phyloP scores from a whole-genome alignment of 2,888 invertebrate genomes.

The Caenorhabditis virilis region DNA sequence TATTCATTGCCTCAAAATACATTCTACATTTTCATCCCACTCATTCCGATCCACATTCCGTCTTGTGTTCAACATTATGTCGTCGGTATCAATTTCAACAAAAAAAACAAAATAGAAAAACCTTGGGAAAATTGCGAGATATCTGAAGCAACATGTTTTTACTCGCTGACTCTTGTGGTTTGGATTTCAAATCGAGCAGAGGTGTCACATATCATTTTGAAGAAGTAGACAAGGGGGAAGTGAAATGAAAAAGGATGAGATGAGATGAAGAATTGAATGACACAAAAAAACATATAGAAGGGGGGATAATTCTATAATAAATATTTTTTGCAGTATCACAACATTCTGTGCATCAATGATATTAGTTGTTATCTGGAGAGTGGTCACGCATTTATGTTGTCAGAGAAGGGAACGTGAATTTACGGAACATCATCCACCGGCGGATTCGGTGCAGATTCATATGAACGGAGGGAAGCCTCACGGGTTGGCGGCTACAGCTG shows the following conservation, averaged over 20 bases:
- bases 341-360: slow-evolving; percentile 69
- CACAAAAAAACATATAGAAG: slow-evolving; percentile 6
- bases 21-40: no score
- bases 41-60: no score
- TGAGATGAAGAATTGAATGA: slow-evolving; percentile 6
- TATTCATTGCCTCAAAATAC: no score
- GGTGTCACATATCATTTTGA: neutral
- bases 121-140: neutral
- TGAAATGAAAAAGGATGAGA: slow-evolving; percentile 7
- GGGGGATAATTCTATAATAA: slow-evolving; percentile 6
- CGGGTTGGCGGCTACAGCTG: slow-evolving; percentile 20
- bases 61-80: no score
- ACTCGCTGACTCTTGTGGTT: neutral
- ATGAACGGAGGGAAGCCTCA: slow-evolving; percentile 32
- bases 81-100: no score
- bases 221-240: neutral
- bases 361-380: slow-evolving; percentile 79
- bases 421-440: slow-evolving; percentile 18
- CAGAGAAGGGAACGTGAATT: slow-evolving; percentile 58
- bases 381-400: slow-evolving; percentile 84
- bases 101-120: neutral
- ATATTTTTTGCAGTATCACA: slow-evolving; percentile 58
- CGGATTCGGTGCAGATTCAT: slow-evolving; percentile 19
- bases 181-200: neutral
- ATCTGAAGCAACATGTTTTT: neutral